Percentiles rank a stretch among this genome's conserved stretches.
phyloP scores from a whole-genome alignment of 2,888 invertebrate genomes.

The Lissocephala sabroskyi region DNA sequence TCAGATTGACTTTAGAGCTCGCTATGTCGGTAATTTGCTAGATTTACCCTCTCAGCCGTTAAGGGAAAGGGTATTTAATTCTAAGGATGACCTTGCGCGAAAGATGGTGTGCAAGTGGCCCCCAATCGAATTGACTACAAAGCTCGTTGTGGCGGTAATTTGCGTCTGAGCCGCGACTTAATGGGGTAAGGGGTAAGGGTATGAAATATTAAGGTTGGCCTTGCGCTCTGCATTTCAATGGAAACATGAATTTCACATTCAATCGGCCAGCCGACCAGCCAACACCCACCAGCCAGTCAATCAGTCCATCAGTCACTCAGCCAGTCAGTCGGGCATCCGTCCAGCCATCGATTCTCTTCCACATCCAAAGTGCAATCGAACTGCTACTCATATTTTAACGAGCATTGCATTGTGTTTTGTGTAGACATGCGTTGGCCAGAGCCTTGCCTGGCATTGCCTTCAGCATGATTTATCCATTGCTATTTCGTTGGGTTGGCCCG shows the following conservation, averaged over 20 bases:
- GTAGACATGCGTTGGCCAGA: slow-evolving; percentile 4
- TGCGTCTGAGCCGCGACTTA: too few relatives aligned
- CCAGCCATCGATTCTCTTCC: slow-evolving; percentile 2
- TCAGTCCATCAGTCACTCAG: neutral
- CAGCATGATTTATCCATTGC: neutral
- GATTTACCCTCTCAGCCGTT: too few relatives aligned
- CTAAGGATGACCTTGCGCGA: too few relatives aligned
- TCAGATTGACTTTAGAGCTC: too few relatives aligned
- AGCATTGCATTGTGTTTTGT: slow-evolving; percentile 20
- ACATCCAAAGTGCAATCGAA: slow-evolving; percentile 13
- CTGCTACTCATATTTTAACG: slow-evolving; percentile 27
- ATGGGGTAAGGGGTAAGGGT: too few relatives aligned
- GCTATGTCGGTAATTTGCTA: too few relatives aligned
- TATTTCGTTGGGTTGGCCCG: neutral
- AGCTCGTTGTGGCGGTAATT: too few relatives aligned
- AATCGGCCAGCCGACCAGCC: neutral
- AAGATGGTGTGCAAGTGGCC: too few relatives aligned
- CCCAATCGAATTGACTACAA: too few relatives aligned
- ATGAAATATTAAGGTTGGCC: too few relatives aligned
- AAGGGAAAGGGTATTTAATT: too few relatives aligned
- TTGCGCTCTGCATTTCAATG: slow-evolving; percentile 10
- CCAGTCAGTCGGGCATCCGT: neutral
- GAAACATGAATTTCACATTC: slow-evolving; percentile 7
- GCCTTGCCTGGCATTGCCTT: neutral
- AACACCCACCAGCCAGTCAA: neutral